Percentiles rank a stretch among this genome's conserved stretches.
Evolutionary conservation across 2,113 vertebrate genomes (phyloP).

Genomic region (Pongo abelii): DNA sequence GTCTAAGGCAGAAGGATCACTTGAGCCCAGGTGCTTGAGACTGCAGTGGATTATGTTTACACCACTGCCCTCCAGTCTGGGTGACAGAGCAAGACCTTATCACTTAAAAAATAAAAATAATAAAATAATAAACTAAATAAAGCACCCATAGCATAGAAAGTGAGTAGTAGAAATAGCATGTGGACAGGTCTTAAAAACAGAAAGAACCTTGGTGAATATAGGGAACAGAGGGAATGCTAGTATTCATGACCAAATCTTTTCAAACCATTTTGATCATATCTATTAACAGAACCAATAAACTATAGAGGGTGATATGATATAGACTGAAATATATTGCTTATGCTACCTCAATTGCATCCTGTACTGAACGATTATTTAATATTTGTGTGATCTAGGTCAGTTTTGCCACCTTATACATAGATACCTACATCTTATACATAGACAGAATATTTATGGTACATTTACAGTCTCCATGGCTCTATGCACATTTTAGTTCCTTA

Average conservation of each 20-base stretch:
- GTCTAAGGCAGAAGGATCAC: too few relatives aligned
- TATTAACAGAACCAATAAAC: slow-evolving; percentile 1
- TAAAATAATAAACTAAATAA: too few relatives aligned
- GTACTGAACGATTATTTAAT: not conserved
- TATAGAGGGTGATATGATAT: not conserved
- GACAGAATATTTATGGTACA: not conserved
- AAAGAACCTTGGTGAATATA: not conserved
- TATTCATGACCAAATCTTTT: not conserved
- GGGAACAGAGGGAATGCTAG: not conserved
- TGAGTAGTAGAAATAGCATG: not conserved
- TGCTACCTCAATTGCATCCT: not conserved
- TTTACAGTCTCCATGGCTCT: not conserved
- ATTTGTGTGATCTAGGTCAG: slow-evolving; percentile 3
- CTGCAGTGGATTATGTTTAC: too few relatives aligned
- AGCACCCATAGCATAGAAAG: not conserved
- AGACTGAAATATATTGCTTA: not conserved
- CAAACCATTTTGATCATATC: slow-evolving; percentile 22
- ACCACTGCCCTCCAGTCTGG: too few relatives aligned
- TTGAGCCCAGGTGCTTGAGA: too few relatives aligned
- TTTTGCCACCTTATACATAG: not conserved
- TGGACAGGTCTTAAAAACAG: not conserved
- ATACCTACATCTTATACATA: not conserved
- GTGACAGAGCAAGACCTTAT: too few relatives aligned
- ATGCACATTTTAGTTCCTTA: not conserved
- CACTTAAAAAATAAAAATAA: too few relatives aligned